A percentile compares a stretch with the other conserved stretches of the same genome.
Evolutionary conservation across 2,888 invertebrate genomes (phyloP).

Genomic region (Cheiracanthium punctorium): DNA sequence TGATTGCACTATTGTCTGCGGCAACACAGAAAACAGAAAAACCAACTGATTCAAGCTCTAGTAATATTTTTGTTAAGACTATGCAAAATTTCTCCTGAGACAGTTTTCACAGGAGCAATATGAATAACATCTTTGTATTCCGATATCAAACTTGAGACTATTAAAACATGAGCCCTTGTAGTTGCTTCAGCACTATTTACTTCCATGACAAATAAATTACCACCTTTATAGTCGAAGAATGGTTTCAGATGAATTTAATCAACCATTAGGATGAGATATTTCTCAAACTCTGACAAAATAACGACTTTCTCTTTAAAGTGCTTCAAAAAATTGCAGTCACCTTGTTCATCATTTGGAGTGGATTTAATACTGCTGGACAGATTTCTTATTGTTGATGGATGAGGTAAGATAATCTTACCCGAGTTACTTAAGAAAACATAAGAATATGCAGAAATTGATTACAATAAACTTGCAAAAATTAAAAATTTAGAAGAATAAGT

Average conservation of each 20-base stretch:
- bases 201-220: slow-evolving; percentile 16
- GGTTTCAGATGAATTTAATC: slow-evolving; percentile 38
- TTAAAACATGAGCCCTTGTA: slow-evolving; percentile 23
- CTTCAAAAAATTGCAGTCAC: neutral
- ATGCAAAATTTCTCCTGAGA: neutral
- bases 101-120: slow-evolving; percentile 27
- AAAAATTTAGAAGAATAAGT: slow-evolving; percentile 15
- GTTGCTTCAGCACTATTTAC: slow-evolving; percentile 15
- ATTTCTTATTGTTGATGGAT: slow-evolving; percentile 3
- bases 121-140: slow-evolving; percentile 27
- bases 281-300: neutral
- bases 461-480: neutral
- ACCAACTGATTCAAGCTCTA: neutral
- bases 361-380: neutral
- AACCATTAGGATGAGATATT: slow-evolving; percentile 25
- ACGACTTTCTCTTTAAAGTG: neutral
- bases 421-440: too few relatives aligned
- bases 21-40: neutral
- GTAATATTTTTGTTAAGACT: neutral
- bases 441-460: slow-evolving; percentile 3
- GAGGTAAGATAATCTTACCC: slow-evolving; percentile 4
- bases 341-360: neutral
- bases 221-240: too few relatives aligned
- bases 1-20: slow-evolving; percentile 12
- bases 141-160: slow-evolving; percentile 29